Conservation (phyloP, 1,140 invertebrate genomes). For the Bombyx mori region DNA sequence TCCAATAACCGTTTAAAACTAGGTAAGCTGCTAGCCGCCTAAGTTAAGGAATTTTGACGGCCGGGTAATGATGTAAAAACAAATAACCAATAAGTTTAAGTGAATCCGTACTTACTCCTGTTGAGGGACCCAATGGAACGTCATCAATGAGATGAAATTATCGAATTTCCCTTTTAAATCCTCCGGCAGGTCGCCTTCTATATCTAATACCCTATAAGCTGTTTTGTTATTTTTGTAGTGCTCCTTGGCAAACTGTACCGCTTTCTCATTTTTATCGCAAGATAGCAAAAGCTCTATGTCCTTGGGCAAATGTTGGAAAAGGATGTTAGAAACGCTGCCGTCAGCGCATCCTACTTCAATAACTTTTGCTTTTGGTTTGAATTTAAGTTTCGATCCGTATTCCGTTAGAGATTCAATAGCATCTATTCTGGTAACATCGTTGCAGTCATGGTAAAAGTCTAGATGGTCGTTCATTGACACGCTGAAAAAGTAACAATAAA, state of each 20-base stretch:
- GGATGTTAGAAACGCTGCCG: constrained; percentile 3
- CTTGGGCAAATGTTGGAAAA: background rate
- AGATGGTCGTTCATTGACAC: background rate
- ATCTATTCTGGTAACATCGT: background rate
- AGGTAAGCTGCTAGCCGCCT: background rate
- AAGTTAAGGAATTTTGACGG: background rate
- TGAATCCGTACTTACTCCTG: background rate
- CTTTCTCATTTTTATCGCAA: background rate
- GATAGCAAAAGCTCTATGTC: background rate
- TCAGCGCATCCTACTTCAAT: constrained; percentile 5
- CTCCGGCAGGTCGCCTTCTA: constrained; percentile 2
- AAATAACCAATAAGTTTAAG: background rate
- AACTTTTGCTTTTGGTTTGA: background rate
- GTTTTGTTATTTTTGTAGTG: background rate
- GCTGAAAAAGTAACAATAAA: background rate
- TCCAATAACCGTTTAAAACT: background rate
- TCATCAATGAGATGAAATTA: constrained; percentile 1
- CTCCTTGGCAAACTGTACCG: constrained; percentile 2
- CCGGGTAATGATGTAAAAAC: background rate
- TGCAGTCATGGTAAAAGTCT: background rate
- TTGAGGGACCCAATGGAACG: constrained; percentile 1
- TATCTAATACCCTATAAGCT: background rate
- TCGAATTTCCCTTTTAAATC: constrained; percentile 1
- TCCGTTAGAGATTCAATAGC: background rate
- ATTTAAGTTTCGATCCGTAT: constrained; percentile 4